Conservation (phyloP, 2,113 vertebrate genomes). For the Psettodes erumei region DNA sequence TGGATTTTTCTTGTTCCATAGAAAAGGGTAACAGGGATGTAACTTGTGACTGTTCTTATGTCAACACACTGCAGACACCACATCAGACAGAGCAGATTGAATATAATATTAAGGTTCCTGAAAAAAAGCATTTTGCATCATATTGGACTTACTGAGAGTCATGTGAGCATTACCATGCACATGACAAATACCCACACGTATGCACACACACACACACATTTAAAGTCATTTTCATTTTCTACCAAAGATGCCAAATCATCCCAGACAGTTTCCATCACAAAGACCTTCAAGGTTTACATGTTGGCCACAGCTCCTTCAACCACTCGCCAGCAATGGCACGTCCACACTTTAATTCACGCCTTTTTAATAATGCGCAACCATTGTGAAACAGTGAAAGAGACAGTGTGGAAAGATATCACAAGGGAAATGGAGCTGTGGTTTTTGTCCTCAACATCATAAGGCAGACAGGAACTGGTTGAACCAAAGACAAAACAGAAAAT, state of each 20-base stretch:
- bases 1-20: neutral
- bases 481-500: constrained; percentile 34
- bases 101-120: neutral
- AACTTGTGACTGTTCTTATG: neutral
- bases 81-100: neutral
- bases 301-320: no score
- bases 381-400: neutral
- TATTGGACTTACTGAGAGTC: neutral
- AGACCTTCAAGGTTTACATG: neutral
- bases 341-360: no score
- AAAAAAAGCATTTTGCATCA: neutral
- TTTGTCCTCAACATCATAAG: constrained; percentile 3
- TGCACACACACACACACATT: neutral
- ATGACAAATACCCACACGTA: constrained; percentile 15
- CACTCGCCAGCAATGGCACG: no score
- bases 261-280: neutral
- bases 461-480: constrained; percentile 51
- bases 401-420: neutral
- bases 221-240: constrained; percentile 21
- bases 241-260: neutral
- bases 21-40: neutral
- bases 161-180: neutral
- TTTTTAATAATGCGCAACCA: no score
- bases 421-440: constrained; percentile 10
- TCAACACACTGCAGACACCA: neutral